Evolutionary conservation across 2,888 invertebrate species (phyloP).

Genomic region (Zygothrica quintamaculata): DNA sequence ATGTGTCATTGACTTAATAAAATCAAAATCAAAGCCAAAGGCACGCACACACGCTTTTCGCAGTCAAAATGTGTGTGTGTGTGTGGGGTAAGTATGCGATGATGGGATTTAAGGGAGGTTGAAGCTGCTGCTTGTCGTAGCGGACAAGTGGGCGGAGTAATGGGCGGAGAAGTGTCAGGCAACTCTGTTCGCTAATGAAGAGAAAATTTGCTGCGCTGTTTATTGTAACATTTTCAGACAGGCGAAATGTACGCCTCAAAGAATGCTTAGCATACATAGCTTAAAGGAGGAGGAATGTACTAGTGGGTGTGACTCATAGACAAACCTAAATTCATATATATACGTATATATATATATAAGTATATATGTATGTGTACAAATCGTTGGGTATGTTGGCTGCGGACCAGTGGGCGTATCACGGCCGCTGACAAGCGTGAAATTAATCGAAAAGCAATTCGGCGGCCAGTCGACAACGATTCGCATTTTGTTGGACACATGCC

Average conservation of each 20-base stretch:
- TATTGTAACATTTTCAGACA: conserved; percentile 24
- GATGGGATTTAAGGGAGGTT: not conserved
- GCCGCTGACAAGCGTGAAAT: conserved; percentile 79
- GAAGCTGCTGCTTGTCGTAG: not conserved
- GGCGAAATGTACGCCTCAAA: conserved; percentile 20
- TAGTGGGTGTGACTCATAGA: conserved; percentile 4
- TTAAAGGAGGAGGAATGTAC: not conserved
- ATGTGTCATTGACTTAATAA: conserved; percentile 81
- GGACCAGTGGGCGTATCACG: conserved; percentile 69
- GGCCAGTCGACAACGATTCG: conserved; percentile 32
- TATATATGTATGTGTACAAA: conserved; percentile 11
- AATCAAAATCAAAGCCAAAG: conserved; percentile 80
- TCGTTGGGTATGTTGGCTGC: too few species aligned
- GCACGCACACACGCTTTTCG: conserved; percentile 64
- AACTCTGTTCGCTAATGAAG: conserved; percentile 67
- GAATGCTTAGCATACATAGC: conserved; percentile 52
- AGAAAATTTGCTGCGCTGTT: conserved; percentile 70
- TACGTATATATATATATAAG: too few species aligned
- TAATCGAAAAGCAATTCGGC: conserved; percentile 79
- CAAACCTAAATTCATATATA: too few species aligned
- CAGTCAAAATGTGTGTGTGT: conserved; percentile 20
- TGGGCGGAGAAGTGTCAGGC: conserved; percentile 23
- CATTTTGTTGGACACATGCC: conserved; percentile 44
- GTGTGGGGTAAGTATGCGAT: not conserved
- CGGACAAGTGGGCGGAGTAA: not conserved